These are phyloP conservation scores for Neogale vison DNA, from an alignment of 2,113 vertebrate species.

Conservation along the genomic window DNA sequence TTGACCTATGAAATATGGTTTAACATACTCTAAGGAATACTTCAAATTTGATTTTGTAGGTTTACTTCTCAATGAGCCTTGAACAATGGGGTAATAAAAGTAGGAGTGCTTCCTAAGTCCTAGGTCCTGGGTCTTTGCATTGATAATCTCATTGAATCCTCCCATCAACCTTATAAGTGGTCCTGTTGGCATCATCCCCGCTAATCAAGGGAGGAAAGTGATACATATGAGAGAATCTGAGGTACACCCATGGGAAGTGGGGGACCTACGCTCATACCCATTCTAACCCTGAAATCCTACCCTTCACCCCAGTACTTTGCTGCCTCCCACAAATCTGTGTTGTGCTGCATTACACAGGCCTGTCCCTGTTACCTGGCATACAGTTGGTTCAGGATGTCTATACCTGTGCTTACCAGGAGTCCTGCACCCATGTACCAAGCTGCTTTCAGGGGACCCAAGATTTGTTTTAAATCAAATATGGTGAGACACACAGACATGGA, in stretches of 20 bases:
- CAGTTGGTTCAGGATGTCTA: background rate
- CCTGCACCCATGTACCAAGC: background rate
- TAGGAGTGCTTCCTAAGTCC: background rate
- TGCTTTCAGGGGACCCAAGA: background rate
- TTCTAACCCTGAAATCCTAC: background rate
- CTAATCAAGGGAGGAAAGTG: background rate
- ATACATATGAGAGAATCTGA: background rate
- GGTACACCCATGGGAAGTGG: background rate
- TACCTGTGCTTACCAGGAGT: background rate
- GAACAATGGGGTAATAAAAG: background rate
- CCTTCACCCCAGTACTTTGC: background rate
- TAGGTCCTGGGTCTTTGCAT: background rate
- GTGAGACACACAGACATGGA: background rate
- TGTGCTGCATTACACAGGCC: background rate
- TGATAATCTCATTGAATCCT: background rate
- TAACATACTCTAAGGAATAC: background rate
- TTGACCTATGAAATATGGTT: background rate
- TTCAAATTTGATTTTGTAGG: background rate
- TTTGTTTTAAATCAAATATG: background rate
- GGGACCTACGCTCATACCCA: background rate
- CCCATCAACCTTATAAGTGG: background rate
- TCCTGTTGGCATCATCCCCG: too few relatives aligned
- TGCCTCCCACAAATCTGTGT: background rate
- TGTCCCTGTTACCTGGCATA: background rate
- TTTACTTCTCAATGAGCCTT: background rate